phyloP scores from a whole-genome alignment of 2,113 vertebrate species.

The Eurystomus gularis region DNA sequence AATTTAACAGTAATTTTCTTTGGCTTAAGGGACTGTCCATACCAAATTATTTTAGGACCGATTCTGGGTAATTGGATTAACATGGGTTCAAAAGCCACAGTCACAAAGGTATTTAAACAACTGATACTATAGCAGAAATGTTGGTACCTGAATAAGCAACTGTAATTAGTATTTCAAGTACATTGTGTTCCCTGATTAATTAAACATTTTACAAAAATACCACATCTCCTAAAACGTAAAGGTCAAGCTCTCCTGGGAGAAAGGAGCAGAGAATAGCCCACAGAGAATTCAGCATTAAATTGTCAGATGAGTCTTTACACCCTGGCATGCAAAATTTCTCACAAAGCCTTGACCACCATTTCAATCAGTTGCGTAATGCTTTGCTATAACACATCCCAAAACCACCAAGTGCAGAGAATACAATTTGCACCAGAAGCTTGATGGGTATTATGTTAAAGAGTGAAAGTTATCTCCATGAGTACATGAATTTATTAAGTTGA shows the following conservation, averaged over 20 bases:
- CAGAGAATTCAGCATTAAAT: neutral
- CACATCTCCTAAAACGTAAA: neutral
- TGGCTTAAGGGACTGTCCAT: neutral
- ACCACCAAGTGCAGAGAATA: neutral
- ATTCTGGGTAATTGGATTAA: conserved; percentile 1
- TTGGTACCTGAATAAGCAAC: conserved; percentile 1
- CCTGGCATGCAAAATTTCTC: neutral
- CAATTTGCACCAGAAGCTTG: neutral
- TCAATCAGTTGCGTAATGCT: neutral
- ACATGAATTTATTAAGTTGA: neutral
- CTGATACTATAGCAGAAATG: neutral
- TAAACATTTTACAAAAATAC: neutral
- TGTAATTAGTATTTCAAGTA: neutral
- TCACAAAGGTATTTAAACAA: neutral
- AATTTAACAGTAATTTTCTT: neutral
- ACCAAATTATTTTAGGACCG: neutral
- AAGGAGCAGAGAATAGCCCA: neutral
- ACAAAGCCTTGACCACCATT: neutral
- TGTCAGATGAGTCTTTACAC: neutral
- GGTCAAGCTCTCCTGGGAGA: neutral
- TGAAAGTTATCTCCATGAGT: neutral
- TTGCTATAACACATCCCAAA: neutral
- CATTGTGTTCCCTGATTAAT: neutral
- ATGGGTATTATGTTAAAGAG: neutral
- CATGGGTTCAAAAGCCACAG: neutral